A percentile compares a stretch with the other conserved stretches of the same genome.
Conservation (phyloP, 2,888 invertebrate species). For the Argyresthia albistria region DNA sequence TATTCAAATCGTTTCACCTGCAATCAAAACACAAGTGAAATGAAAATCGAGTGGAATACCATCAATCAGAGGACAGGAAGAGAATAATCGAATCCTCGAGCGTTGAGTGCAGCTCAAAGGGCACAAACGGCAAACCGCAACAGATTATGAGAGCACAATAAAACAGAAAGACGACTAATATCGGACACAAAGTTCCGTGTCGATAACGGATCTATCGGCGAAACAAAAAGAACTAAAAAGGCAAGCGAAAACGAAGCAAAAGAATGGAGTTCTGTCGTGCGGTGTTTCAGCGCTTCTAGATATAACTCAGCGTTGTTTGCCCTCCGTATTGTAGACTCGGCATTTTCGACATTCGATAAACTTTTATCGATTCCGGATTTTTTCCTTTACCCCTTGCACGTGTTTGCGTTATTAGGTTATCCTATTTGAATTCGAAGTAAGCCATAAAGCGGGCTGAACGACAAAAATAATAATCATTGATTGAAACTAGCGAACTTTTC, state of each 20-base stretch:
- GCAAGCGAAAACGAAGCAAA: slow-evolving; percentile 36
- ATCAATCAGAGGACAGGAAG: slow-evolving; percentile 66
- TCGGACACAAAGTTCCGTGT: slow-evolving; percentile 58
- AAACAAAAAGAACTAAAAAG: slow-evolving; percentile 38
- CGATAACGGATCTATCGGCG: slow-evolving; percentile 40
- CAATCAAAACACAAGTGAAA: slow-evolving; percentile 29
- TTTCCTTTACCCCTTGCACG: background rate
- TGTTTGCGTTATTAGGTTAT: slow-evolving; percentile 43
- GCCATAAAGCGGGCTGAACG: slow-evolving; percentile 31
- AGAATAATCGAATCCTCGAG: slow-evolving; percentile 11
- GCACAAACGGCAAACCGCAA: slow-evolving; percentile 59
- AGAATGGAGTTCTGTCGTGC: slow-evolving; percentile 19
- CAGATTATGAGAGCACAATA: slow-evolving; percentile 43
- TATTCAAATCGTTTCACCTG: slow-evolving; percentile 36
- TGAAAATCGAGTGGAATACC: slow-evolving; percentile 44
- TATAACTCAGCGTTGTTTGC: slow-evolving; percentile 1
- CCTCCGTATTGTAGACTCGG: slow-evolving; percentile 3
- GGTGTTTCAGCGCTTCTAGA: slow-evolving; percentile 18
- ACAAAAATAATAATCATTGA: slow-evolving; percentile 38
- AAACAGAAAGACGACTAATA: slow-evolving; percentile 51
- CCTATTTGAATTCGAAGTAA: slow-evolving; percentile 13
- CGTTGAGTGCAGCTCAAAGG: slow-evolving; percentile 65
- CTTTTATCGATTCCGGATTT: background rate
- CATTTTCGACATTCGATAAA: background rate
- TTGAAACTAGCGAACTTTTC: slow-evolving; percentile 47